A percentile compares a stretch with the other conserved stretches of the same genome.
Conservation (phyloP, 2,888 invertebrate species). For the Falcaria lacertinaria region DNA sequence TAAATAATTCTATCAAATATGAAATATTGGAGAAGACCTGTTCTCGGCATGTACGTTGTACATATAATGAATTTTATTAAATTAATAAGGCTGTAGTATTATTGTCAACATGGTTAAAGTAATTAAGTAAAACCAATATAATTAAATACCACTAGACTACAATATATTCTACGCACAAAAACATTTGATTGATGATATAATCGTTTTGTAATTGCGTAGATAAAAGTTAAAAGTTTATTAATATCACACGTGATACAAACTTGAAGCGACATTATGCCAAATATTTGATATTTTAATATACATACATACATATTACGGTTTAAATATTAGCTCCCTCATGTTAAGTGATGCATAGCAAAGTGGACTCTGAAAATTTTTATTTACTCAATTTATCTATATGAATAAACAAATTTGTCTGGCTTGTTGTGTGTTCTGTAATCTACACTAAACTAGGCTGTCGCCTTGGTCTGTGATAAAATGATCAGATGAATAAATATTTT, state of each 20-base stretch:
- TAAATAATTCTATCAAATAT: too few species aligned
- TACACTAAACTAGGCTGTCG: neutral
- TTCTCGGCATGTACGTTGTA: too few species aligned
- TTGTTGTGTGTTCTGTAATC: neutral
- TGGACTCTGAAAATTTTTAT: neutral
- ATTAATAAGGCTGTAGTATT: too few species aligned
- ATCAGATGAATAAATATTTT: neutral
- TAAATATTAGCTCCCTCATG: neutral
- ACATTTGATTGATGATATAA: conserved; percentile 17
- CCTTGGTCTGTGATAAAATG: neutral
- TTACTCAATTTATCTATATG: neutral
- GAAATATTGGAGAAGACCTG: too few species aligned
- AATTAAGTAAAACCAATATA: too few species aligned
- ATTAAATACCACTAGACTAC: conserved; percentile 10
- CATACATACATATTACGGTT: conserved; percentile 7
- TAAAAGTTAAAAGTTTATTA: conserved; percentile 9
- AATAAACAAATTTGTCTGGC: neutral
- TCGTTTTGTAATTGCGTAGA: conserved; percentile 4
- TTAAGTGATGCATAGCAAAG: neutral
- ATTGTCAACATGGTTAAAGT: too few species aligned
- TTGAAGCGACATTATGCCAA: conserved; percentile 4
- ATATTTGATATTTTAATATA: conserved; percentile 11
- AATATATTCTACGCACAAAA: conserved; percentile 8
- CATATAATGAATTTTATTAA: too few species aligned
- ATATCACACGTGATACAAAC: conserved; percentile 6